Evolutionary conservation across 2,888 invertebrate genomes (phyloP).

Genomic region (Masnerella sp.): DNA sequence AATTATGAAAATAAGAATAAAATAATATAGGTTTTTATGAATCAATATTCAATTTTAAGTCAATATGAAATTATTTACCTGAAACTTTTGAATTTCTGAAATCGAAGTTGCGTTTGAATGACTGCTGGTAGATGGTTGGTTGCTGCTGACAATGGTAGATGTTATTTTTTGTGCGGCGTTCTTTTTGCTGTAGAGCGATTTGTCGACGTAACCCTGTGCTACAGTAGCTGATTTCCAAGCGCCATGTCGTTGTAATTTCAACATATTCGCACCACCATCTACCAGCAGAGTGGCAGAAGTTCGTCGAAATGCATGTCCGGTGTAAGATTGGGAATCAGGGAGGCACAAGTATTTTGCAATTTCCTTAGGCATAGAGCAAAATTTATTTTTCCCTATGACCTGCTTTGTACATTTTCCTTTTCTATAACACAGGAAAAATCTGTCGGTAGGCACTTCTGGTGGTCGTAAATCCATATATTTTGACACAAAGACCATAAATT

Average conservation of each 20-base stretch:
- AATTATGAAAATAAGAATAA: background rate
- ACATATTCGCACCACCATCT: slow-evolving; percentile 48
- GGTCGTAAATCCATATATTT: slow-evolving; percentile 36
- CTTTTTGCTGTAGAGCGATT: slow-evolving; percentile 29
- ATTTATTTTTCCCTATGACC: slow-evolving; percentile 56
- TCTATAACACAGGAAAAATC: slow-evolving; percentile 52
- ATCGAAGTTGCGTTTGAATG: background rate
- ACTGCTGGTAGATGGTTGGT: slow-evolving; percentile 9
- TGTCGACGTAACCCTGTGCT: slow-evolving; percentile 42
- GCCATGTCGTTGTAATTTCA: slow-evolving; percentile 36
- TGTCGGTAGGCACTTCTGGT: slow-evolving; percentile 6
- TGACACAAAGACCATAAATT: slow-evolving; percentile 13
- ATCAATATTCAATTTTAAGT: background rate
- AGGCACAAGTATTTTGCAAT: slow-evolving; percentile 59
- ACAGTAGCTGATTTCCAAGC: slow-evolving; percentile 31
- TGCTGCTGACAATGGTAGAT: slow-evolving; percentile 10
- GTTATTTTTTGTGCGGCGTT: slow-evolving; percentile 9
- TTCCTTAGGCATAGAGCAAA: slow-evolving; percentile 53
- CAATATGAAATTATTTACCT: slow-evolving; percentile 13
- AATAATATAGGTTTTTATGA: background rate
- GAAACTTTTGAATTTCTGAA: background rate
- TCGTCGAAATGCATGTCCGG: slow-evolving; percentile 55
- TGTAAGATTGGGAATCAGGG: slow-evolving; percentile 44
- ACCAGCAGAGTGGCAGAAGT: slow-evolving; percentile 53
- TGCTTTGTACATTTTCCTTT: slow-evolving; percentile 54